phyloP scores from a whole-genome alignment of 2,888 invertebrate genomes.

The Rhorus exstirpatorius region DNA sequence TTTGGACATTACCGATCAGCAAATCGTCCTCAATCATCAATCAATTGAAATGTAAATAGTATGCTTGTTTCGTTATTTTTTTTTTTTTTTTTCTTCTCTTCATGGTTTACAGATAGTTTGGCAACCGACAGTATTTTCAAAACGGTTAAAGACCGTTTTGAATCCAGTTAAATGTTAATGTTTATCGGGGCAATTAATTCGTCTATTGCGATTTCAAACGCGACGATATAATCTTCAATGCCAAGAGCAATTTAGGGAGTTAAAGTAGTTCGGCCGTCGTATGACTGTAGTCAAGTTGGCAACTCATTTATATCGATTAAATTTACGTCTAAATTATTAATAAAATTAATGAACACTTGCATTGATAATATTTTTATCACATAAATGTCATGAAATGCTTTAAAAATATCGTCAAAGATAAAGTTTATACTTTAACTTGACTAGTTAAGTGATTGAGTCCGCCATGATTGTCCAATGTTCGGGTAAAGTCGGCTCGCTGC shows the following conservation, averaged over 20 bases:
- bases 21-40: neutral
- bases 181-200: slow-evolving; percentile 36
- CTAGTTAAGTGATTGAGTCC: too few species aligned
- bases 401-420: too few species aligned
- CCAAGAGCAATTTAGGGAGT: neutral
- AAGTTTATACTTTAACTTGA: too few species aligned
- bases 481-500: too few species aligned
- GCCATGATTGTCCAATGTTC: too few species aligned
- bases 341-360: too few species aligned
- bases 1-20: slow-evolving; percentile 9
- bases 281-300: too few species aligned
- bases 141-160: slow-evolving; percentile 62
- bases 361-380: too few species aligned
- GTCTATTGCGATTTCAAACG: slow-evolving; percentile 21
- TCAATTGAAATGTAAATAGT: slow-evolving; percentile 49
- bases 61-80: neutral
- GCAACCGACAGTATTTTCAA: slow-evolving; percentile 74
- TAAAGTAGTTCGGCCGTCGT: too few species aligned
- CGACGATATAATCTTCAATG: neutral
- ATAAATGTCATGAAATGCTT: too few species aligned
- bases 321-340: too few species aligned
- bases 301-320: too few species aligned
- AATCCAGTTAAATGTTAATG: slow-evolving; percentile 56
- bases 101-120: slow-evolving; percentile 61
- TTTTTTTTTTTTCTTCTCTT: slow-evolving; percentile 41